A percentile compares a stretch with the other conserved stretches of the same genome.
phyloP scores from a whole-genome alignment of 2,113 vertebrate genomes.

The Columba janthina region DNA sequence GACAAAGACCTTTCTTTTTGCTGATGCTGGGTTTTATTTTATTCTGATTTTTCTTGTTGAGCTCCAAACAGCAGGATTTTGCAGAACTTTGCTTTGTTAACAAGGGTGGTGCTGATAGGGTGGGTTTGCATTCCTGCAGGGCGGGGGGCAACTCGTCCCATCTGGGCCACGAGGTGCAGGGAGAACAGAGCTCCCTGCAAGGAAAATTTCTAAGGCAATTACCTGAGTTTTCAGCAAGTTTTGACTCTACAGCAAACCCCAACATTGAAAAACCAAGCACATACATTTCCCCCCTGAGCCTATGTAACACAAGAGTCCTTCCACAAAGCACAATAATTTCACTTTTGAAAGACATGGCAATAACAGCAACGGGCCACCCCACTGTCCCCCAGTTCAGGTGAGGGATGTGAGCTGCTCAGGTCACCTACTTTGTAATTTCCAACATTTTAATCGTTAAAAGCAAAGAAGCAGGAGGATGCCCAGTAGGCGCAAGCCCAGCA shows the following conservation, averaged over 20 bases:
- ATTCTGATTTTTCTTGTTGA: not conserved
- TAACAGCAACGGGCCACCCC: not conserved
- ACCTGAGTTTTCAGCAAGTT: not conserved
- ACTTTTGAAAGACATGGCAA: accelerated
- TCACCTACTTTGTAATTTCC: constrained; percentile 67
- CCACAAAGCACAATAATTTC: not conserved
- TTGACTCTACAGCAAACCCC: not conserved
- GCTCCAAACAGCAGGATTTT: not conserved
- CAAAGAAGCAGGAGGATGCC: not conserved
- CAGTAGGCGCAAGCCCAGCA: not conserved
- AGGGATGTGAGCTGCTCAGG: not conserved
- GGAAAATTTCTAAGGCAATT: accelerated
- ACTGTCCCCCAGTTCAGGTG: not conserved
- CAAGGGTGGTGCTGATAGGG: accelerated
- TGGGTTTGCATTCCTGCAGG: no score
- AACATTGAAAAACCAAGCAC: not conserved
- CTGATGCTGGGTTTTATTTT: not conserved
- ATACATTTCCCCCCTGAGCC: accelerated
- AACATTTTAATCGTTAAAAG: constrained; percentile 34
- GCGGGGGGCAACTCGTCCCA: accelerated
- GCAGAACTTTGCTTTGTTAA: not conserved
- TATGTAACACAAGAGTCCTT: accelerated
- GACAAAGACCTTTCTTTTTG: not conserved
- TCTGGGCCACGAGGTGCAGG: no score
- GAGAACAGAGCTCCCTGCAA: not conserved